Base-by-base conservation (phyloP, 2,888 invertebrate genomes). In the Resseliella maxima region DNA sequence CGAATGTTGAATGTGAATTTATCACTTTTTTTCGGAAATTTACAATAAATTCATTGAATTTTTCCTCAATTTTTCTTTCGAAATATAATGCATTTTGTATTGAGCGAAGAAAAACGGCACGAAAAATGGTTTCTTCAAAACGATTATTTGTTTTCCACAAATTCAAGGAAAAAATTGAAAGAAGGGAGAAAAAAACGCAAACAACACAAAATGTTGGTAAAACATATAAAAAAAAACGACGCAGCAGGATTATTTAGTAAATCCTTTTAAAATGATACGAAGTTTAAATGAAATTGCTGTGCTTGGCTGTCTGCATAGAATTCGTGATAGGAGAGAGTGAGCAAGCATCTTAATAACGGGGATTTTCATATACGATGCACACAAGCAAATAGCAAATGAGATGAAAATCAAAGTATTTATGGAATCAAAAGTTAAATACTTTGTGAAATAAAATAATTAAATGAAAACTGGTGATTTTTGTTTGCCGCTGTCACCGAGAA, bases 391-490 rank as follows among this genome's bases (percentile, higher is more conserved):
- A 31, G 35, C 72, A 72, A 35, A 15, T 18, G 18, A 72, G 31
- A 72, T 72, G 72, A 72, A 72, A 72, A 72, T 72, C 72, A 72
- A 72, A 72, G 72, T 72, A 72, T 72, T 72, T 35, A 72, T 72
- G 35, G 72, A 72, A 31, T 31, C 72, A 72, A 72, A 72, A 72
- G 72, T 72, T 72, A 72, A 72, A 72, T 31, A 31, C 72, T 72
- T 72, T 31, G 31, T 0, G 72, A n/a, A 72, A 72, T 72, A 72
- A 72, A 72, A 72, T 72, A 72, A 72, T 72, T 72, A 72, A 72
- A 72, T 72, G 35, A 72, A 72, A 72, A 72, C 31, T n/a, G 2
- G 72, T 31, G 31, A 72, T 35, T 72, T 50, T 72, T 72, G 72
- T 72, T 18, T 27, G 31, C 31, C 15, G 72, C 15, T 12, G 72